A percentile compares a stretch with the other conserved stretches of the same genome.
Evolutionary conservation across 2,113 vertebrate genomes (phyloP).

Genomic region (Cariama cristata): DNA sequence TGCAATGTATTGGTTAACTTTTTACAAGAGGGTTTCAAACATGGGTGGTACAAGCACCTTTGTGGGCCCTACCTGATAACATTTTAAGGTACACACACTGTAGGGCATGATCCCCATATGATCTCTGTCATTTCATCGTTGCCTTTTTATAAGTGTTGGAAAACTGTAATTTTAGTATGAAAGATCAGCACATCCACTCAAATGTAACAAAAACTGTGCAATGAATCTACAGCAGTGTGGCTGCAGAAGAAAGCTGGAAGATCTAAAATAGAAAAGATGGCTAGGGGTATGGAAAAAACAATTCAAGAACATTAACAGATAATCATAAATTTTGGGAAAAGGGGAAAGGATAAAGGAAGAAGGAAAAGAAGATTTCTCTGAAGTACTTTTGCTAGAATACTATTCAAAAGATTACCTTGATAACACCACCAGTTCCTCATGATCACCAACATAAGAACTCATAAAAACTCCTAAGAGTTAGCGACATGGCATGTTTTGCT

Average conservation of each 20-base stretch:
- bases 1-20: not conserved
- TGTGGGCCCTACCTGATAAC: not conserved
- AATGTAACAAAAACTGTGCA: not conserved
- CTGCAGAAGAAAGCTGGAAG: not conserved
- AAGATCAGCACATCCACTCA: not conserved
- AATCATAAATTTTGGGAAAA: not conserved
- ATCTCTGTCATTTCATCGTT: not conserved
- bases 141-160: not conserved
- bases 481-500: not conserved
- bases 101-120: accelerated
- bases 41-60: not conserved
- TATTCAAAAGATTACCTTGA: not conserved
- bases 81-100: not conserved
- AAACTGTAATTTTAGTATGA: not conserved
- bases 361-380: not conserved
- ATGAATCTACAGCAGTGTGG: not conserved
- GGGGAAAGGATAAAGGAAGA: not conserved
- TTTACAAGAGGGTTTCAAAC: slow-evolving; percentile 3
- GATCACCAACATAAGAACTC: not conserved
- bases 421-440: not conserved
- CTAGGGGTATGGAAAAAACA: not conserved
- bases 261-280: not conserved
- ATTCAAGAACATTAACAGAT: not conserved
- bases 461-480: not conserved
- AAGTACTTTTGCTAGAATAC: not conserved